Evolutionary conservation across 2,888 invertebrate genomes (phyloP).

Genomic region (Disparrhopalites patrizii): DNA sequence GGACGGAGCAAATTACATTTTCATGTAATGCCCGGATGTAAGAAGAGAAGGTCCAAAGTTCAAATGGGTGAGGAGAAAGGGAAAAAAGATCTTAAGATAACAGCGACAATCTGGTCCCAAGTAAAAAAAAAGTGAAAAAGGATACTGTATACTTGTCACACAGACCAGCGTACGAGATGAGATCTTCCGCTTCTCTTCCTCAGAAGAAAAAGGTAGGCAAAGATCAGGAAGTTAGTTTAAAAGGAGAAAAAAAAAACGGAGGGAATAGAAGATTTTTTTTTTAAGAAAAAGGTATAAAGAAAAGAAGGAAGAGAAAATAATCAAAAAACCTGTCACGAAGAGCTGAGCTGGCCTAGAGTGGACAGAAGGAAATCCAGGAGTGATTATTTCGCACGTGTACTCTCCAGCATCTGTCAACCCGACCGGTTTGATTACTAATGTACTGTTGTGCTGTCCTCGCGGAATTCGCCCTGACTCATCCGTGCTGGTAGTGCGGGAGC

Average conservation of each 20-base stretch:
- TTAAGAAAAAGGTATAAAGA: not conserved
- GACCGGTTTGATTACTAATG: constrained; percentile 56
- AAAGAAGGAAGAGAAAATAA: not conserved
- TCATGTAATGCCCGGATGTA: constrained; percentile 3
- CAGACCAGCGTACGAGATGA: no score
- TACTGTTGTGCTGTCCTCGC: constrained; percentile 54
- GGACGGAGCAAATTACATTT: constrained; percentile 18
- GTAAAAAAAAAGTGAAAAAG: no score
- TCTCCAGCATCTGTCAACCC: constrained; percentile 61
- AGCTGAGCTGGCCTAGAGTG: constrained; percentile 55
- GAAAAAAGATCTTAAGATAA: no score
- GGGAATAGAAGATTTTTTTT: not conserved
- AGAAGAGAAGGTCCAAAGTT: constrained; percentile 2
- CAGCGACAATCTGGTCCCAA: no score
- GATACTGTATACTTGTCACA: no score
- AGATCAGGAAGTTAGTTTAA: not conserved
- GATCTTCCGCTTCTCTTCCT: no score
- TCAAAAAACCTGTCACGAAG: constrained; percentile 46
- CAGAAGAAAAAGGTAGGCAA: not conserved
- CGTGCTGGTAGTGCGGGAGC: not conserved
- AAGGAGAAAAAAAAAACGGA: not conserved
- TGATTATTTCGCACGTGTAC: constrained; percentile 65
- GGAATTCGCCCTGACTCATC: constrained; percentile 40
- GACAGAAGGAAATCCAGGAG: constrained; percentile 60
- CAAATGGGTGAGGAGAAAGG: no score